A percentile compares a stretch with the other conserved stretches of the same genome.
Evolutionary conservation across 1,140 invertebrate genomes (phyloP).

Genomic region (Streblospio benedicti): DNA sequence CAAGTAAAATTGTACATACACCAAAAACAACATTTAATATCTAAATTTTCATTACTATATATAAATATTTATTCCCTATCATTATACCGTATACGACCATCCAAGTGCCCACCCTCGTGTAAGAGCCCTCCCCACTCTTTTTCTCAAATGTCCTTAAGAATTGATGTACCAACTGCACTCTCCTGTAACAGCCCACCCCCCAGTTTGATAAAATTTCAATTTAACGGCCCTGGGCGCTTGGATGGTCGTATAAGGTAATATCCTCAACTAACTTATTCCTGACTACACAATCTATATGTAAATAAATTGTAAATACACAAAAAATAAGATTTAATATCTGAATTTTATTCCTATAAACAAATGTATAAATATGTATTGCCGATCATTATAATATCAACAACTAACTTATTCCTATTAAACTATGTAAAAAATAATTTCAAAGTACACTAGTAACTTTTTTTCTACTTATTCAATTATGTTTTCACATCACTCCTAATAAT

Average conservation of each 20-base stretch:
- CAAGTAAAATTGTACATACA: not conserved
- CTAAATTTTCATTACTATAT: not conserved
- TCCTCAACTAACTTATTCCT: no score
- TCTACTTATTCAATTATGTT: not conserved
- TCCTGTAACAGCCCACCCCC: no score
- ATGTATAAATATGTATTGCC: not conserved
- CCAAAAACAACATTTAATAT: not conserved
- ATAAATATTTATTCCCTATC: not conserved
- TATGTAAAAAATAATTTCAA: not conserved
- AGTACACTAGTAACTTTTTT: not conserved
- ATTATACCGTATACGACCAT: not conserved
- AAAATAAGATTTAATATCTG: not conserved
- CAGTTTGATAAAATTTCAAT: no score
- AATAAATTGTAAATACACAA: not conserved
- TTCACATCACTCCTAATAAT: not conserved
- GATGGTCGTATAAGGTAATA: no score
- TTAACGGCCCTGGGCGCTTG: no score
- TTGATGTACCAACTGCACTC: no score
- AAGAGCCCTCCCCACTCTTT: no score
- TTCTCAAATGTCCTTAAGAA: no score
- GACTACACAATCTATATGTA: no score
- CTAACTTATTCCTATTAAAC: slow-evolving; percentile 4
- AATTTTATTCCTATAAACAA: not conserved
- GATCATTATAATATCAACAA: not conserved
- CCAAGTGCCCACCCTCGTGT: no score